Base-by-base conservation (phyloP, 2,888 invertebrate genomes). In the Schizotus pectinicornis region DNA sequence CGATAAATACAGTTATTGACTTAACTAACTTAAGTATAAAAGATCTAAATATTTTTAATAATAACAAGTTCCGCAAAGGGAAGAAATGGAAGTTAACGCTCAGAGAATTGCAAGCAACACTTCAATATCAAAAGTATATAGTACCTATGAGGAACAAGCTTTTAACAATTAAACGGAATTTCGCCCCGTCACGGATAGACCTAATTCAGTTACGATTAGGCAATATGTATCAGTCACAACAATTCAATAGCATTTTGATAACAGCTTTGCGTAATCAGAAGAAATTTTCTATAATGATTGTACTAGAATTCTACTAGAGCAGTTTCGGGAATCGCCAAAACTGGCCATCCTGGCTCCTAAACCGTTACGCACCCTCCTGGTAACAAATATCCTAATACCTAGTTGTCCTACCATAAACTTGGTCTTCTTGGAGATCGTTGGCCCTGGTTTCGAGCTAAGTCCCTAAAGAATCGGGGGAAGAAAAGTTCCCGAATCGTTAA, bases 401-500 rank as follows among this genome's bases (percentile, higher is more conserved):
- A 57, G 30, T 38, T 42, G 14, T 41, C 39, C 55, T 56, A 56
- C 55, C 55, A 32, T 52, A 58, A 58, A 49, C 58, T 58, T 53
- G 48, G 55, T 59, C 56, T 47, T 51, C 37, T 54, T 37, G 50
- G 52, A 62, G 56, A 62, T 62, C 61, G 61, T 64, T 64, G 62
- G 62, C 62, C 59, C 54, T 41, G 46, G 42, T 22, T 38, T 50
- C 39, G 50, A 31, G 38, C 36, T 34, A 22, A 42, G 49, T 53
- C 30, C 51, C 53, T 79, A 86, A 74, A 86, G 83, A 72, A 86
- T 85, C 57, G 86, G 85, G 41, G 86, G 86, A 68, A 87, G 78
- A 75, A 86, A 86, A 42, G 85, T 85, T 62, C 85, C 86, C 42
- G 86, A 85, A 75, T 86, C 85, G 72, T 86, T 85, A 64, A 85